Evolutionary conservation across 2,888 invertebrate species (phyloP).

Genomic region (Eupsilia transversa): DNA sequence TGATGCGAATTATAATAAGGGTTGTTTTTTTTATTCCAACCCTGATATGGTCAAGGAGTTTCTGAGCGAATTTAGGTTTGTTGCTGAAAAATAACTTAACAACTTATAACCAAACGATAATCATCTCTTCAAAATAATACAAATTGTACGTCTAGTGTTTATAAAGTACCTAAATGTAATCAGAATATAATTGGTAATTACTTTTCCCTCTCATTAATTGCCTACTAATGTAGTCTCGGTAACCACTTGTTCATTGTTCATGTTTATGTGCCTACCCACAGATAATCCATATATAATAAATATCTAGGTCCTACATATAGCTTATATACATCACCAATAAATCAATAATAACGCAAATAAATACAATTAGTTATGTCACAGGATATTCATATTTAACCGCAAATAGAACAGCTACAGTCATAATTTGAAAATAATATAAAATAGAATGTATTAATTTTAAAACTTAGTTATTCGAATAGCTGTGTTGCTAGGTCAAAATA

Average conservation of each 20-base stretch:
- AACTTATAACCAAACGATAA: not conserved
- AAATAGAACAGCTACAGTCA: not conserved
- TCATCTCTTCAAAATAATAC: too few relatives aligned
- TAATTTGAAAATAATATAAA: not conserved
- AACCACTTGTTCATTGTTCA: not conserved
- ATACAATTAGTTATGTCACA: not conserved
- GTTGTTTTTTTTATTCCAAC: not conserved
- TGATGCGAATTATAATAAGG: not conserved
- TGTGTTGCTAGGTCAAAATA: slow-evolving; percentile 8
- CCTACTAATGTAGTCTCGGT: not conserved
- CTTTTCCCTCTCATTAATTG: slow-evolving; percentile 23
- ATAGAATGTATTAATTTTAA: not conserved
- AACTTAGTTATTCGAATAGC: not conserved
- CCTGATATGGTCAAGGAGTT: not conserved
- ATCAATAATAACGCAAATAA: slow-evolving; percentile 2
- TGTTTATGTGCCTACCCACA: slow-evolving; percentile 23
- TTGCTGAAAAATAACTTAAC: too few relatives aligned
- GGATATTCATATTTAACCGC: not conserved
- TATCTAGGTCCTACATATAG: slow-evolving; percentile 1
- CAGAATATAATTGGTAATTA: not conserved
- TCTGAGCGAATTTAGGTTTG: not conserved
- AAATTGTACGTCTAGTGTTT: not conserved
- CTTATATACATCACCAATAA: slow-evolving; percentile 34
- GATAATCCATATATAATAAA: slow-evolving; percentile 18
- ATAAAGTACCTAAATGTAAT: not conserved